Evolutionary conservation across 2,113 vertebrate genomes (phyloP).

Genomic region (Nannobrachium achirus): DNA sequence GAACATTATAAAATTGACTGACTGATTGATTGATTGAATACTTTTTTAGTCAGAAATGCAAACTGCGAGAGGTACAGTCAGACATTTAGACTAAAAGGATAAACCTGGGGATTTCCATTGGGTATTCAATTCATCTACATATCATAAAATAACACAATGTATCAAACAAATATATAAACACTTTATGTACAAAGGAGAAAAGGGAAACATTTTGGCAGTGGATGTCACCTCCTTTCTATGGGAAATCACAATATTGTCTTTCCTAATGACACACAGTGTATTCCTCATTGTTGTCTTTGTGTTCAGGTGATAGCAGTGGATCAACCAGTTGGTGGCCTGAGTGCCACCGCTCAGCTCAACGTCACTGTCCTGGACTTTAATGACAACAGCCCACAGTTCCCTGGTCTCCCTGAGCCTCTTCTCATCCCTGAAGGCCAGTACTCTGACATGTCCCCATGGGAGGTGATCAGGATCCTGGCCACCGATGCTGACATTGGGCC

Average conservation of each 20-base stretch:
- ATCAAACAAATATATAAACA: not conserved
- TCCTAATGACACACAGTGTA: too few species aligned
- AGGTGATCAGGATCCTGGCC: constrained; percentile 55
- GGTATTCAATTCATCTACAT: too few species aligned
- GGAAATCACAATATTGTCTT: not conserved
- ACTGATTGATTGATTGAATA: too few species aligned
- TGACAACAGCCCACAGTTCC: constrained; percentile 84
- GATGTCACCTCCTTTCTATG: not conserved
- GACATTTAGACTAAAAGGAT: too few species aligned
- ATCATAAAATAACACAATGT: not conserved
- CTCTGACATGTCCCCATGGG: not conserved
- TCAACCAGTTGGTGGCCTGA: constrained; percentile 61
- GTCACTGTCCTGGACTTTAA: constrained; percentile 82
- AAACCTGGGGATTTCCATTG: too few species aligned
- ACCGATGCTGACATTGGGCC: constrained; percentile 76
- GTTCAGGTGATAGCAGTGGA: constrained; percentile 82
- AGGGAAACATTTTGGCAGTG: not conserved
- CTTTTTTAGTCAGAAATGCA: too few species aligned
- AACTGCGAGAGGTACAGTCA: too few species aligned
- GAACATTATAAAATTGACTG: too few species aligned
- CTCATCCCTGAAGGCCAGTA: constrained; percentile 70
- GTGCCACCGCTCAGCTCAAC: constrained; percentile 73
- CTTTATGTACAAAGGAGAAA: not conserved
- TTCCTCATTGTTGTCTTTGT: not conserved
- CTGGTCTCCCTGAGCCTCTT: constrained; percentile 62